Percentiles rank a stretch among this genome's conserved stretches.
These are phyloP conservation scores for Phainopepla nitens DNA, from an alignment of 2,113 vertebrate genomes.

Conservation along the genomic window DNA sequence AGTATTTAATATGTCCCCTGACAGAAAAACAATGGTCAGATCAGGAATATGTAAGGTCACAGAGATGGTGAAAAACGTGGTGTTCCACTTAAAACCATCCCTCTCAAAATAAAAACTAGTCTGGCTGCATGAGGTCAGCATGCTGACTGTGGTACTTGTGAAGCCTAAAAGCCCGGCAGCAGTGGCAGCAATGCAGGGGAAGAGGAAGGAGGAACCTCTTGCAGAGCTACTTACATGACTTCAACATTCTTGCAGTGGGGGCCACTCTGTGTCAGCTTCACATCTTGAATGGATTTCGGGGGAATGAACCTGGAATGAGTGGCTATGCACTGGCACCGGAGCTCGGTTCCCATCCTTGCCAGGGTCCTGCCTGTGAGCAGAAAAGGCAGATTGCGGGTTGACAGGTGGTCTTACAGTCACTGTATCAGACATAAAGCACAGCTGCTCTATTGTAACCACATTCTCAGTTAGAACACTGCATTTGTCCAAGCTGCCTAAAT, in stretches of 20 bases:
- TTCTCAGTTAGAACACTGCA: not conserved
- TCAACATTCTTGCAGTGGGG: constrained; percentile 84
- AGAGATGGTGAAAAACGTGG: fast-evolving
- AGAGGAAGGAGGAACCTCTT: not conserved
- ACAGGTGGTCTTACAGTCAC: not conserved
- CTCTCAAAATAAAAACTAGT: not conserved
- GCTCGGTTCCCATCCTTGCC: constrained; percentile 65
- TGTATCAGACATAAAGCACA: fast-evolving
- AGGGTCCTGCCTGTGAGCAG: constrained; percentile 59
- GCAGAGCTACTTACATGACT: constrained; percentile 83
- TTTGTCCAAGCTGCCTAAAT: not conserved
- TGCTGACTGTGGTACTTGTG: not conserved
- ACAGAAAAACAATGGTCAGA: not conserved
- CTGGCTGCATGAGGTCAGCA: not conserved
- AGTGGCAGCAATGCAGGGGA: too few relatives aligned
- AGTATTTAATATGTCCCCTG: not conserved
- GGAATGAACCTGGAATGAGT: constrained; percentile 75
- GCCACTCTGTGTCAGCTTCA: constrained; percentile 81
- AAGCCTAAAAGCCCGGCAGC: not conserved
- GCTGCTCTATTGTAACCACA: not conserved
- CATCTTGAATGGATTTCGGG: constrained; percentile 68
- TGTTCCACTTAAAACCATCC: not conserved
- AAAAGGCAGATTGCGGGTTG: not conserved
- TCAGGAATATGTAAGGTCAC: fast-evolving
- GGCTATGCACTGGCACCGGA: constrained; percentile 84